These are phyloP conservation scores for Charadrius vociferus DNA, from an alignment of 2,113 vertebrate species.

Conservation along the genomic window DNA sequence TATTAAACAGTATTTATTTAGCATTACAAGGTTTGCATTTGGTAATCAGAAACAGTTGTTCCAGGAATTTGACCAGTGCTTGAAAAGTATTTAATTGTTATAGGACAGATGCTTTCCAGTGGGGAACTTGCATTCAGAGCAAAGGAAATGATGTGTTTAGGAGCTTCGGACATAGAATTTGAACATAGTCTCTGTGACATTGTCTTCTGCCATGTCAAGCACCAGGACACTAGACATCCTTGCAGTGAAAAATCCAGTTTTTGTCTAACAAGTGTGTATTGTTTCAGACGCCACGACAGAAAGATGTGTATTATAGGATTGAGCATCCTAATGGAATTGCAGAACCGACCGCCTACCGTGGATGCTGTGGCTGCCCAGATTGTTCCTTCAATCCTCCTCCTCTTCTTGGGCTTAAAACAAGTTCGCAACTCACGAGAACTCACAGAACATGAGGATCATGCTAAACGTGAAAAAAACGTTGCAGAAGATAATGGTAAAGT, in stretches of 20 bases:
- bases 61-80: not conserved
- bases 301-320: constrained; percentile 98
- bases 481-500: constrained; percentile 90
- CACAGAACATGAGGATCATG: constrained; percentile 79
- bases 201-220: not conserved
- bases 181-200: not conserved
- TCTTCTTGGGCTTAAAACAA: constrained; percentile 95
- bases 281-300: constrained; percentile 90
- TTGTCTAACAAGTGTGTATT: not conserved
- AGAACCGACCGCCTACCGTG: constrained; percentile 85
- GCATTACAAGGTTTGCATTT: not conserved
- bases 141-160: not conserved
- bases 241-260: not conserved
- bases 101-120: not conserved
- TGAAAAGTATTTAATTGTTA: not conserved
- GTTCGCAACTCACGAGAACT: constrained; percentile 87
- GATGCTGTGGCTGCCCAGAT: constrained; percentile 88
- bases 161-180: not conserved
- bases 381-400: constrained; percentile 91
- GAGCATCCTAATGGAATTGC: constrained; percentile 92
- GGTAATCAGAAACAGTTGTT: not conserved
- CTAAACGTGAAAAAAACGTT: constrained; percentile 76
- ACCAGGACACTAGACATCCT: not conserved
- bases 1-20: constrained; percentile 33
- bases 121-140: not conserved